Base-by-base conservation (phyloP, 2,888 invertebrate species). In the Pyrgus malvae region DNA sequence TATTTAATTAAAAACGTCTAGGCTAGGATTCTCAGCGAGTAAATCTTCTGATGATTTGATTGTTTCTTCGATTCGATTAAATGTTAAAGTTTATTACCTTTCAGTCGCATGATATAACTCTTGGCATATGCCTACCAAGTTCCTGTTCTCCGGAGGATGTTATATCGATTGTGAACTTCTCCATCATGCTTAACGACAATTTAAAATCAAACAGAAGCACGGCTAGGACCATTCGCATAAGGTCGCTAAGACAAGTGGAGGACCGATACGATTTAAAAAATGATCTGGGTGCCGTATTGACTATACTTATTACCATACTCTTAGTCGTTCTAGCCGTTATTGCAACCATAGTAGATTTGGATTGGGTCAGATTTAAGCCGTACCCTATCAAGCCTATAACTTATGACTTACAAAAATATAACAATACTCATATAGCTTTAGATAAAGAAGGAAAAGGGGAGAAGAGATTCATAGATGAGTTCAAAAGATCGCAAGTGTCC, bases 71-170 rank as follows among this genome's bases (percentile, higher is more conserved):
- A n/a, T n/a, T n/a, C n/a, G n/a, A n/a, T n/a, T n/a, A n/a, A n/a
- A n/a, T n/a, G n/a, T n/a, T n/a, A n/a, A n/a, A n/a, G n/a, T n/a
- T n/a, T n/a, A n/a, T 44, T 55, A 2, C 11, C 11, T 46, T 81
- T 44, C 78, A 91, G 91, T 73, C 75, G 0, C 80, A 82, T 58
- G 74, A 78, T 17, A 67, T 91, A 37, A 70, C 72, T 0, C 58
- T 91, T 29, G 91, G 91, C 0, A 65, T 91, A 2, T 92, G 92
- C 53, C 63, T 92, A 16, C 92, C 92, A 1, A 70, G 76, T 0
- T 79, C 85, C 23, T 92, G 92, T 63, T 63, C 68, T 0, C 59
- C 74, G 0, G 69, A 80, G 0, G 91, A 92, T 62, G 72, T 91
- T 0, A 70, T 78, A 14, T 79, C 84, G 1, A 71, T 92, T 25